These are phyloP conservation scores for Telenomus remus DNA, from an alignment of 1,140 invertebrate species.

Conservation along the genomic window DNA sequence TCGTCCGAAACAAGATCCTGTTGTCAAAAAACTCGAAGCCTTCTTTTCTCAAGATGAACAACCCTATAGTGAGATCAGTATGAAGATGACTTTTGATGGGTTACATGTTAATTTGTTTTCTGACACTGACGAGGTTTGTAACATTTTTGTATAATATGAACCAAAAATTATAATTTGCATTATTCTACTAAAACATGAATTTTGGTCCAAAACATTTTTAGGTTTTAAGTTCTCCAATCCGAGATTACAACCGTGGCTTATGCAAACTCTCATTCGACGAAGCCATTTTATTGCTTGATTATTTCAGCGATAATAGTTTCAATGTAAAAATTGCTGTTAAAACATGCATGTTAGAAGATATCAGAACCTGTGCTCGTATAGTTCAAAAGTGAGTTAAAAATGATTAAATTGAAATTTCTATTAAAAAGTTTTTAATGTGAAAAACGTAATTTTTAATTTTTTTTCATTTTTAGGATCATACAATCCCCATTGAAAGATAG, in stretches of 20 bases:
- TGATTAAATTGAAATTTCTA: not conserved
- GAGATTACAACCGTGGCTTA: conserved; percentile 83
- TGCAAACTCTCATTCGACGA: conserved; percentile 85
- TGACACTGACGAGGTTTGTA: conserved; percentile 81
- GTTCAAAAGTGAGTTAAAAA: conserved; percentile 78
- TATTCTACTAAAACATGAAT: no score
- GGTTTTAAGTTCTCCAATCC: conserved; percentile 83
- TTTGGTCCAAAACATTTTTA: no score
- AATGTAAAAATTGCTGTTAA: conserved; percentile 84
- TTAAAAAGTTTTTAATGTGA: conserved; percentile 15
- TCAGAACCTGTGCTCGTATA: conserved; percentile 79
- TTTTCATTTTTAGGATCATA: conserved; percentile 78
- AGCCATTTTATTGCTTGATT: conserved; percentile 78
- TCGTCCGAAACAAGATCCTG: conserved; percentile 75
- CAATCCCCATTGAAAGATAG: conserved; percentile 80
- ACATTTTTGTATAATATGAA: conserved; percentile 3
- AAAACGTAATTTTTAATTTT: conserved; percentile 1
- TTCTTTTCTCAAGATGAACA: conserved; percentile 83
- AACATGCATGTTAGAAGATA: conserved; percentile 83
- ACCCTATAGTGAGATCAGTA: conserved; percentile 73
- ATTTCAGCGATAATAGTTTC: conserved; percentile 82
- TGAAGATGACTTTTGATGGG: conserved; percentile 81
- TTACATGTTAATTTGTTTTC: conserved; percentile 82
- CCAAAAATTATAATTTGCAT: no score
- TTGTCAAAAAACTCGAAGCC: conserved; percentile 82